Percentiles rank a stretch among this genome's conserved stretches.
Conservation (phyloP, 1,140 invertebrate genomes). For the Lasioglossum baleicum region DNA sequence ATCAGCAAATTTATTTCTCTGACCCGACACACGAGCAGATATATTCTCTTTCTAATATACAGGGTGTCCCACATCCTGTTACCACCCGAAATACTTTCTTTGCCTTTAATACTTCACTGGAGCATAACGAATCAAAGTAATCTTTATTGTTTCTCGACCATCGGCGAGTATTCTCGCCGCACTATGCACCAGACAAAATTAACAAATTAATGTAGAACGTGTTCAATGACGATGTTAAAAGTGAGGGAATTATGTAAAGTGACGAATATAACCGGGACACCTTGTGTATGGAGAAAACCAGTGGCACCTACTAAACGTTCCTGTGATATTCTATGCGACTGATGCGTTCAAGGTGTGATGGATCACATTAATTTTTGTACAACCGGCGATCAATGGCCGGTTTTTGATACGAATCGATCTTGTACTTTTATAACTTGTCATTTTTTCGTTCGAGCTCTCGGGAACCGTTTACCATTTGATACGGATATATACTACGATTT, state of each 20-base stretch:
- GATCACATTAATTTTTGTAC: conserved; percentile 33
- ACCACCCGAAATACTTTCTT: not conserved
- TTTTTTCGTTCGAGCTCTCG: conserved; percentile 5
- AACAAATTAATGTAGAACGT: not conserved
- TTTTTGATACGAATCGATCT: conserved; percentile 25
- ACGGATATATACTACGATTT: conserved; percentile 25
- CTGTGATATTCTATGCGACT: conserved; percentile 55
- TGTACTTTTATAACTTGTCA: conserved; percentile 28
- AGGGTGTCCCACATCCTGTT: not conserved
- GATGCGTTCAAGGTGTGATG: conserved; percentile 42
- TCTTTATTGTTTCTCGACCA: no score
- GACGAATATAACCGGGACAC: not conserved
- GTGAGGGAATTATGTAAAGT: not conserved
- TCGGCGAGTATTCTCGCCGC: not conserved
- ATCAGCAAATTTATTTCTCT: not conserved
- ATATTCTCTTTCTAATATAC: conserved; percentile 12
- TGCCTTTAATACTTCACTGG: no score
- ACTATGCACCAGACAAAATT: not conserved
- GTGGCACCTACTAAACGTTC: conserved; percentile 49
- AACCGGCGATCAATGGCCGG: conserved; percentile 7
- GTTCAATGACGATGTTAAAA: not conserved
- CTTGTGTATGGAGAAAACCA: conserved; percentile 4
- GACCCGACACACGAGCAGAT: conserved; percentile 8
- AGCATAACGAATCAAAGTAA: no score
- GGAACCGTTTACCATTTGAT: conserved; percentile 32